These are phyloP conservation scores for Nyctibius bracteatus DNA, from an alignment of 2,113 vertebrate species.

Conservation along the genomic window DNA sequence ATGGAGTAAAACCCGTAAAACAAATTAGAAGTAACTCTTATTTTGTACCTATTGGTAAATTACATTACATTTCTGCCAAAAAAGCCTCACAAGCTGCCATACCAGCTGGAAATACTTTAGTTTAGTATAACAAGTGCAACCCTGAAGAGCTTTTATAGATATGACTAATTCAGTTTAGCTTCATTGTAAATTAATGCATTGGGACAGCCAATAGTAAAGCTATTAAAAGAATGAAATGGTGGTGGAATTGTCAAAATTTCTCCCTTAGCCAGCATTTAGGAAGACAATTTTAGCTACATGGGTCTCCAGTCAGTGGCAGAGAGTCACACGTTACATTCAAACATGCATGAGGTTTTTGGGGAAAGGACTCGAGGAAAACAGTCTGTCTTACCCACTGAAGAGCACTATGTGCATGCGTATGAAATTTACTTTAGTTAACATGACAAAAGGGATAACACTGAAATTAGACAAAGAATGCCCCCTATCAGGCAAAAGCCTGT, in stretches of 20 bases:
- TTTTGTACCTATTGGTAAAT: slow-evolving; percentile 36
- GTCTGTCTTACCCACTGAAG: background rate
- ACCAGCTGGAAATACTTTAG: slow-evolving; percentile 55
- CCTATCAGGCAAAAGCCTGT: slow-evolving; percentile 23
- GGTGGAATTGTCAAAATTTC: slow-evolving; percentile 36
- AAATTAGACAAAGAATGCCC: background rate
- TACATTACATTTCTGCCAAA: slow-evolving; percentile 35
- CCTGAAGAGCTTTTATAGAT: slow-evolving; percentile 58
- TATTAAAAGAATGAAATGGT: slow-evolving; percentile 25
- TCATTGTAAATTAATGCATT: slow-evolving; percentile 53
- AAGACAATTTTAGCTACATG: slow-evolving; percentile 3
- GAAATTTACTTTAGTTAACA: background rate
- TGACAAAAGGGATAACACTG: background rate
- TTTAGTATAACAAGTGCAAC: slow-evolving; percentile 54
- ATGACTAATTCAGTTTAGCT: slow-evolving; percentile 58
- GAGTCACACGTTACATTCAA: background rate
- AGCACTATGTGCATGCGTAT: background rate
- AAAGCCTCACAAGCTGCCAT: slow-evolving; percentile 38
- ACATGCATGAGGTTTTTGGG: background rate
- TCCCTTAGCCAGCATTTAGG: slow-evolving; percentile 33
- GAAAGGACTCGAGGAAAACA: background rate
- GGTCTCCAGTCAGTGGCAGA: background rate
- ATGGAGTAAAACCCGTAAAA: background rate
- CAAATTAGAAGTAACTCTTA: slow-evolving; percentile 6
- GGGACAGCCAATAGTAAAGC: slow-evolving; percentile 42